Conservation (phyloP, 92 coral and sea anemone species). For the Scolanthus callimorphus region DNA sequence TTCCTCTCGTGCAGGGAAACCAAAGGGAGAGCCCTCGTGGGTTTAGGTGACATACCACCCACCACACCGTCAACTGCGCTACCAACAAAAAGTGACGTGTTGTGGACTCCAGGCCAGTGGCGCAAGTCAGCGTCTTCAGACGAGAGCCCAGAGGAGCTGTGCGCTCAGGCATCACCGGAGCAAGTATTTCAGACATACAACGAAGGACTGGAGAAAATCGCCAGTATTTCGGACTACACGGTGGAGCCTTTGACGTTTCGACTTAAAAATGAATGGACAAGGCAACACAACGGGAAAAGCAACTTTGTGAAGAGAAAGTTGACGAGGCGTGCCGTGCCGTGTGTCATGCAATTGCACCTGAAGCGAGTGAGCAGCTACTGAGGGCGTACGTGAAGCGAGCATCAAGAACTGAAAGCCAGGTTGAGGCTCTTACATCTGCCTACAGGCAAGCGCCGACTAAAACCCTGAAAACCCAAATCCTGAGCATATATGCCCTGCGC, state of each 20-base stretch:
- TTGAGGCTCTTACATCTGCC: conserved; percentile 19
- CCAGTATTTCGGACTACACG: conserved; percentile 20
- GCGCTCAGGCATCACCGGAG: conserved; percentile 10
- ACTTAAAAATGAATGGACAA: conserved; percentile 18
- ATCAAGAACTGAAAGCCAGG: not conserved
- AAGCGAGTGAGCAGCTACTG: conserved; percentile 27
- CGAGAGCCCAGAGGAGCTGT: conserved; percentile 13
- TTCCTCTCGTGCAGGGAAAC: no score
- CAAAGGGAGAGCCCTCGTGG: no score
- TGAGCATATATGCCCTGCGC: conserved; percentile 38
- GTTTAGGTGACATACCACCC: no score
- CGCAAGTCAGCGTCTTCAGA: conserved; percentile 10
- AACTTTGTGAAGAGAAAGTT: conserved; percentile 30
- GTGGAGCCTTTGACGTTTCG: conserved; percentile 41
- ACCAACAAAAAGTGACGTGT: no score
- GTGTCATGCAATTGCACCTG: conserved; percentile 47
- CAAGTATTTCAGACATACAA: conserved; percentile 10
- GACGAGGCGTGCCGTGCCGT: conserved; percentile 45
- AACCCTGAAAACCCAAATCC: conserved; percentile 47
- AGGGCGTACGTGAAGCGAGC: conserved; percentile 25
- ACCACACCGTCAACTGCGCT: no score
- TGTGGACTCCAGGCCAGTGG: conserved; percentile 34
- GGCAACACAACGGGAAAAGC: conserved; percentile 25
- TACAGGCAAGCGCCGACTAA: conserved; percentile 50
- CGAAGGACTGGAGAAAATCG: conserved; percentile 26